Evolutionary conservation across 2,888 invertebrate species (phyloP).

Genomic region (Lamproptera curius): DNA sequence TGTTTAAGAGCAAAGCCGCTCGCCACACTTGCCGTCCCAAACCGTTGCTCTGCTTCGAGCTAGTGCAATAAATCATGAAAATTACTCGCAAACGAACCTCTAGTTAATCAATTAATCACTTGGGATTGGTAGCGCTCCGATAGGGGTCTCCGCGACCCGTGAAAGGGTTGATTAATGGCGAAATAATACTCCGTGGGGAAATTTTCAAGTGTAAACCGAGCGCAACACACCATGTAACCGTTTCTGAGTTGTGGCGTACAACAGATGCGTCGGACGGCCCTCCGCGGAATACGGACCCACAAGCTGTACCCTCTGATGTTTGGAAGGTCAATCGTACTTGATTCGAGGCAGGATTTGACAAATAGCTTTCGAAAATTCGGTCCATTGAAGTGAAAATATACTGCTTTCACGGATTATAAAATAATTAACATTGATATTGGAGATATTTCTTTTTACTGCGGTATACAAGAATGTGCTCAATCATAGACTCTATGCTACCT

Average conservation of each 20-base stretch:
- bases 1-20: constrained; percentile 5
- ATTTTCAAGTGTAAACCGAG: constrained; percentile 38
- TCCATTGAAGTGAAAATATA: too few species aligned
- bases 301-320: background rate
- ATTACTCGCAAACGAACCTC: constrained; percentile 58
- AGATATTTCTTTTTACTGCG: too few species aligned
- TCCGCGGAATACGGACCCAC: constrained; percentile 9
- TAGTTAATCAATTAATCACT: constrained; percentile 73
- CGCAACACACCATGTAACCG: constrained; percentile 7
- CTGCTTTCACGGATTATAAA: too few species aligned
- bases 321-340: constrained; percentile 22
- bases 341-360: background rate
- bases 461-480: too few species aligned
- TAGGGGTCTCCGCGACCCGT: constrained; percentile 50
- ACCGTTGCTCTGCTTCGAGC: constrained; percentile 28
- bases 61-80: constrained; percentile 63
- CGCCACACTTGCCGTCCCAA: constrained; percentile 22
- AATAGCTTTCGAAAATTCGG: constrained; percentile 1
- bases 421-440: too few species aligned
- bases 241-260: constrained; percentile 1
- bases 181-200: constrained; percentile 66
- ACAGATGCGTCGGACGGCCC: constrained; percentile 15
- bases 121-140: constrained; percentile 56
- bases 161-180: constrained; percentile 69
- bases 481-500: too few species aligned